Evolutionary conservation across 2,888 invertebrate species (phyloP).

Genomic region (Polydrusus pterygomalis): DNA sequence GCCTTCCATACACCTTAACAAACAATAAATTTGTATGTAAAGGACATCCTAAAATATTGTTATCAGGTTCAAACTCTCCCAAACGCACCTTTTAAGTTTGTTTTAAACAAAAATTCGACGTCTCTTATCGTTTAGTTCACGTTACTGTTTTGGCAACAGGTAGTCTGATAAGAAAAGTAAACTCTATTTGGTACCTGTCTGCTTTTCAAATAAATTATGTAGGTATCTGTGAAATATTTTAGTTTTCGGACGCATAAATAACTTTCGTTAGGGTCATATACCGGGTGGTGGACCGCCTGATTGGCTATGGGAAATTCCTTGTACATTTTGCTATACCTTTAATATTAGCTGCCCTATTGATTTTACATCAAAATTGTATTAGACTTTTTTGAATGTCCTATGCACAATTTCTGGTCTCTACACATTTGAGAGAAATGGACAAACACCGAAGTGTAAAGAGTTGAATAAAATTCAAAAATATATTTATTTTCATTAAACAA

Average conservation of each 20-base stretch:
- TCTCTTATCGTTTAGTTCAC: conserved; percentile 5
- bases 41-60: conserved; percentile 15
- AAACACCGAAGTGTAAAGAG: no score
- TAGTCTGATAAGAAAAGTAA: conserved; percentile 23
- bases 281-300: no score
- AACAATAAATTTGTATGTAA: conserved; percentile 2
- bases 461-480: no score
- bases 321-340: no score
- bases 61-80: neutral
- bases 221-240: neutral
- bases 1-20: neutral
- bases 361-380: no score
- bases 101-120: conserved; percentile 22
- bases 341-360: no score
- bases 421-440: no score
- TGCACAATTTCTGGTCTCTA: no score
- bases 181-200: conserved; percentile 2
- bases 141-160: conserved; percentile 29
- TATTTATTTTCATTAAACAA: no score
- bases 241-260: neutral
- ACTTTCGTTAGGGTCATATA: no score
- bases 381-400: no score
- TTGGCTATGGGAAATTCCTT: no score
- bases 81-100: conserved; percentile 10
- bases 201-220: neutral